Evolutionary conservation across 2,888 invertebrate species (phyloP).

Genomic region (Ernsta delagoae): DNA sequence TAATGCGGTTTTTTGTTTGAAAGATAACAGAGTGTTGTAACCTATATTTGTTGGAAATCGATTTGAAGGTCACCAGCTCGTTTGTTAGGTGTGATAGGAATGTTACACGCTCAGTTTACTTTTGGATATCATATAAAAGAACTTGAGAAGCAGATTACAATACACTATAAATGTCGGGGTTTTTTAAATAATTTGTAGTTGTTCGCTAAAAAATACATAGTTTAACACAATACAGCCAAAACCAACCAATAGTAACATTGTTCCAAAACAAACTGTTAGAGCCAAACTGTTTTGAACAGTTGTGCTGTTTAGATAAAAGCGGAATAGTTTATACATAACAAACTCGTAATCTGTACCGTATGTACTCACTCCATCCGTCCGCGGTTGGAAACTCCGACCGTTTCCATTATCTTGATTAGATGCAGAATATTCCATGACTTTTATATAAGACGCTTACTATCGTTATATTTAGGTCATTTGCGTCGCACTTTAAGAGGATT

Average conservation of each 20-base stretch:
- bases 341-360: background rate
- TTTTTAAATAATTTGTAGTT: too few relatives aligned
- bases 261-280: background rate
- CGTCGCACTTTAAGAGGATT: background rate
- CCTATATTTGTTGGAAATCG: too few relatives aligned
- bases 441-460: background rate
- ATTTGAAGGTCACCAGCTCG: too few relatives aligned
- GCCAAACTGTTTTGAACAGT: background rate
- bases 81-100: too few relatives aligned
- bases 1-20: too few relatives aligned
- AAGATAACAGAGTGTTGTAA: too few relatives aligned
- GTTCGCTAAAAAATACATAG: background rate
- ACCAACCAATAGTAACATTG: background rate
- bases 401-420: constrained; percentile 71
- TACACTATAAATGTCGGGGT: too few relatives aligned
- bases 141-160: too few relatives aligned
- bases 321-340: constrained; percentile 4
- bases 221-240: background rate
- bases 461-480: background rate
- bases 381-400: constrained; percentile 35
- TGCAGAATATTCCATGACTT: constrained; percentile 34
- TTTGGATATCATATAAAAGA: too few relatives aligned
- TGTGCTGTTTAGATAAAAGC: background rate
- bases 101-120: too few relatives aligned
- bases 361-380: constrained; percentile 1